phyloP scores from a whole-genome alignment of 2,888 invertebrate species.

The Stratiomys singularior region DNA sequence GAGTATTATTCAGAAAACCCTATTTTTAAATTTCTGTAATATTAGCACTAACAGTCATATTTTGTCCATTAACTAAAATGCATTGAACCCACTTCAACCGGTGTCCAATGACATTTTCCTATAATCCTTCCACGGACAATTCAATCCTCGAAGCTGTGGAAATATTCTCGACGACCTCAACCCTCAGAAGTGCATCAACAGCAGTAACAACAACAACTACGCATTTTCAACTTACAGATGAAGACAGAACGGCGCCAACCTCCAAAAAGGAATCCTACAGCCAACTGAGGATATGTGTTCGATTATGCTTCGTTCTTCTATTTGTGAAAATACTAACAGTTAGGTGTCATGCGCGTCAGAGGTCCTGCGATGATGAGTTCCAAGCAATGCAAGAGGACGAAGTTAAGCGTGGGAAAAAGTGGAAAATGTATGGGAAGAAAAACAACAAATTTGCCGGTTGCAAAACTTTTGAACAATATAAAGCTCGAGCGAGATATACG shows the following conservation, averaged over 20 bases:
- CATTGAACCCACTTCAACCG: neutral
- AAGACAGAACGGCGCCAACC: slow-evolving; percentile 38
- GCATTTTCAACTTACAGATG: neutral
- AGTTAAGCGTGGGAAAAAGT: slow-evolving; percentile 35
- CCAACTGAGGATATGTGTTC: slow-evolving; percentile 7
- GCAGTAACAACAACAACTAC: too few species aligned
- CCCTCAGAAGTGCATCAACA: neutral
- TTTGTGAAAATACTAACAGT: neutral
- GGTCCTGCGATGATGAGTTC: slow-evolving; percentile 8
- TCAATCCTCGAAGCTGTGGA: too few species aligned
- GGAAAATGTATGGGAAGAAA: slow-evolving; percentile 38
- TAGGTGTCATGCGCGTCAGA: slow-evolving; percentile 27
- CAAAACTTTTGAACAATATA: slow-evolving; percentile 47
- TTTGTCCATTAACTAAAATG: too few species aligned
- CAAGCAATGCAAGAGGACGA: slow-evolving; percentile 23
- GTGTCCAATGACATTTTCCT: too few species aligned
- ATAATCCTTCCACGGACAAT: too few species aligned
- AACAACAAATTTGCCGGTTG: slow-evolving; percentile 39
- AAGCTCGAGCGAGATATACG: slow-evolving; percentile 35
- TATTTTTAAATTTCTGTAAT: too few species aligned
- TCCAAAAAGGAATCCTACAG: neutral
- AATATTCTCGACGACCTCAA: too few species aligned
- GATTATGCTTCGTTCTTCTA: neutral
- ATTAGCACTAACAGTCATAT: too few species aligned
- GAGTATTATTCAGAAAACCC: too few species aligned